These are phyloP conservation scores for Sebastes taczanowskii DNA, from an alignment of 2,797 vertebrate species.

Conservation along the genomic window DNA sequence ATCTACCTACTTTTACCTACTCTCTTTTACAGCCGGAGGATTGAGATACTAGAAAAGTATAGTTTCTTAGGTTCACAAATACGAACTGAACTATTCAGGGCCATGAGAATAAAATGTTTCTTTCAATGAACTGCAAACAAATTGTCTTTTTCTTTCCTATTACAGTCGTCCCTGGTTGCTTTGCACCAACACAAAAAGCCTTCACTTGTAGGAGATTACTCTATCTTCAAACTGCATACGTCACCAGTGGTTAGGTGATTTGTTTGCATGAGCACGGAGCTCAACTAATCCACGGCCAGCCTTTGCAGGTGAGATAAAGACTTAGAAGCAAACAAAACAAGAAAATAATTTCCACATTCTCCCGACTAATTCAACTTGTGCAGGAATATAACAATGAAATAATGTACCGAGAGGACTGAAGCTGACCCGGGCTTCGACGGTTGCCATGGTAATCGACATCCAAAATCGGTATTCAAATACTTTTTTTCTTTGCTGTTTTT, in stretches of 20 bases:
- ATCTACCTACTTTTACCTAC: background rate
- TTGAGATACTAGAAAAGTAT: background rate
- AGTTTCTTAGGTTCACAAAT: background rate
- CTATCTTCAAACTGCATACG: slow-evolving; percentile 49
- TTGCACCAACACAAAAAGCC: slow-evolving; percentile 1
- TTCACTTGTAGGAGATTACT: slow-evolving; percentile 22
- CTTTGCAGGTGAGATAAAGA: slow-evolving; percentile 51
- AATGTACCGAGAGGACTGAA: background rate
- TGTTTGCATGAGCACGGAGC: slow-evolving; percentile 23
- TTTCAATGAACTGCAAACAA: background rate
- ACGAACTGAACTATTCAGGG: background rate
- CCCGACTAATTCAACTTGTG: background rate
- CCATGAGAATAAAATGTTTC: background rate
- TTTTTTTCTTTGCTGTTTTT: background rate
- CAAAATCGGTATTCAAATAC: background rate
- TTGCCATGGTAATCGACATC: background rate
- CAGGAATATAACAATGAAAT: background rate
- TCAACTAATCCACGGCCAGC: slow-evolving; percentile 49
- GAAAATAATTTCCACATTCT: background rate
- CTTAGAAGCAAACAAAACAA: background rate
- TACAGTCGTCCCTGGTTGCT: background rate
- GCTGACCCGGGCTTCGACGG: background rate
- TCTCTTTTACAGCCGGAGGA: background rate
- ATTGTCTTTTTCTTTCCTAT: background rate
- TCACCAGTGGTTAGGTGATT: slow-evolving; percentile 20